phyloP scores from a whole-genome alignment of 2,113 vertebrate species.

The Sigmodon hispidus region DNA sequence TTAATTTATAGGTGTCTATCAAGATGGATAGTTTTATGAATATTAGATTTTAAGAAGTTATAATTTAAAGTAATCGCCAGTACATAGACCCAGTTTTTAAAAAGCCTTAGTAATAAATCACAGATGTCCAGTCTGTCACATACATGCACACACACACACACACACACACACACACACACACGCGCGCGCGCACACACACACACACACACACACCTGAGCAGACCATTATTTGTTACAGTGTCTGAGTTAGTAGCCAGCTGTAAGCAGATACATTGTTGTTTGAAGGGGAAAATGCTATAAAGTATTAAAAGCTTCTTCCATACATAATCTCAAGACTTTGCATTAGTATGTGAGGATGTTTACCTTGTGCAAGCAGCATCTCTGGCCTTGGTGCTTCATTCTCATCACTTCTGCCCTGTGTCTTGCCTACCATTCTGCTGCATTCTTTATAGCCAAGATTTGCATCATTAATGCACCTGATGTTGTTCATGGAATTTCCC shows the following conservation, averaged over 20 bases:
- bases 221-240: neutral
- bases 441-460: neutral
- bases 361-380: too few species aligned
- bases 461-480: conserved; percentile 33
- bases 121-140: neutral
- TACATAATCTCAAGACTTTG: neutral
- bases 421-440: neutral
- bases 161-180: accelerated
- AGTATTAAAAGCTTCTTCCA: neutral
- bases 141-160: too few species aligned
- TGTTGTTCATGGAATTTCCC: conserved; percentile 32
- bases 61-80: neutral
- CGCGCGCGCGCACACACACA: too few species aligned
- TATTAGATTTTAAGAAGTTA: neutral
- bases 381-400: neutral
- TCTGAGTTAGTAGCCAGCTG: neutral
- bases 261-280: neutral
- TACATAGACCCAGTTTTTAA: conserved; percentile 5
- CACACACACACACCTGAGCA: neutral
- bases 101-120: neutral
- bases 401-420: neutral
- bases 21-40: conserved; percentile 48
- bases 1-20: neutral
- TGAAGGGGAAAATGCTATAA: neutral
- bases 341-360: neutral